Percentiles rank a stretch among this genome's conserved stretches.
Conservation (phyloP, 2,797 vertebrate species). For the Gymnoscopelus braueri region DNA sequence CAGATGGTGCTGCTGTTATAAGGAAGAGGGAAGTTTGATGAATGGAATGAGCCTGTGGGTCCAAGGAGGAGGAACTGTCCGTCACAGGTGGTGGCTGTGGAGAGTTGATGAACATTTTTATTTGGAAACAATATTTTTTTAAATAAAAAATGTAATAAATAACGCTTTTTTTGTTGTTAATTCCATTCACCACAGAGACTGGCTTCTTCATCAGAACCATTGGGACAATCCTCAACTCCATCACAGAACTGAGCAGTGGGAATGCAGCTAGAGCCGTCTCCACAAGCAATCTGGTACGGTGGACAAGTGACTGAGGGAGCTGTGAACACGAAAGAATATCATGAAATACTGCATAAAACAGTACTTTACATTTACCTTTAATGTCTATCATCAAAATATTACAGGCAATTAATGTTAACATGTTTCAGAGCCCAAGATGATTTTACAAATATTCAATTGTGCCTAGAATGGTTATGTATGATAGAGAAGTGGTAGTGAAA, state of each 20-base stretch:
- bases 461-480: too few species aligned
- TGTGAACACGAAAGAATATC: conserved; percentile 33
- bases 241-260: conserved; percentile 82
- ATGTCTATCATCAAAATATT: too few species aligned
- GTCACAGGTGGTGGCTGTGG: conserved; percentile 87
- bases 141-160: background rate
- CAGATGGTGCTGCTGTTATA: conserved; percentile 77
- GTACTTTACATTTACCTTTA: too few species aligned
- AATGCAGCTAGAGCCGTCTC: conserved; percentile 76
- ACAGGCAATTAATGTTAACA: too few species aligned
- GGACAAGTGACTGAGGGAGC: conserved; percentile 73
- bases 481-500: too few species aligned
- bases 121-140: background rate
- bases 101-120: conserved; percentile 39
- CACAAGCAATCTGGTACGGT: conserved; percentile 75
- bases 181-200: conserved; percentile 84
- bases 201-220: conserved; percentile 86
- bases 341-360: background rate
- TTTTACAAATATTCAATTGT: too few species aligned
- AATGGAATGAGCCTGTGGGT: conserved; percentile 84
- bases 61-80: conserved; percentile 86
- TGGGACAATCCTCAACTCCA: conserved; percentile 84
- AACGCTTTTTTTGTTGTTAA: background rate
- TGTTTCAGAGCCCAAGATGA: too few species aligned
- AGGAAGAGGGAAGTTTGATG: conserved; percentile 74